phyloP scores from a whole-genome alignment of 2,888 invertebrate genomes.

The Andricus quercusramuli region DNA sequence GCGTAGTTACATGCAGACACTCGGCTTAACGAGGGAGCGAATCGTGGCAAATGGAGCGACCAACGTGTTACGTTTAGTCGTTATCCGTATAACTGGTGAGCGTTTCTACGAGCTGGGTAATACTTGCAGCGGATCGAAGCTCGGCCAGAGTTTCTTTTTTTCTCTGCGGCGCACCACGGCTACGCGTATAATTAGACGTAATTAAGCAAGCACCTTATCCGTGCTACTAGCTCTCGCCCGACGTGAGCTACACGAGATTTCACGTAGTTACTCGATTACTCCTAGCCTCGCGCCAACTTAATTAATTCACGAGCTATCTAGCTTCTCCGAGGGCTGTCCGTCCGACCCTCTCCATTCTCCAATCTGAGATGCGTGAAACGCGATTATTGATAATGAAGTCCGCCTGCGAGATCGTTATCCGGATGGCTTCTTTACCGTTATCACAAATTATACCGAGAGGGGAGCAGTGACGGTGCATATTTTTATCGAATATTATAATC shows the following conservation, averaged over 20 bases:
- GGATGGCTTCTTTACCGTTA: conserved; percentile 40
- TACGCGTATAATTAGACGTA: conserved; percentile 73
- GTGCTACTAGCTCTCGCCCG: conserved; percentile 45
- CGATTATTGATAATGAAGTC: conserved; percentile 41
- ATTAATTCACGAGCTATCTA: conserved; percentile 50
- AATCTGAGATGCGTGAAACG: conserved; percentile 39
- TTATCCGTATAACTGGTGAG: conserved; percentile 41
- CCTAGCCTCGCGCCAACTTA: conserved; percentile 42
- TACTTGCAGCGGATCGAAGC: conserved; percentile 49
- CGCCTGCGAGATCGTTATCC: conserved; percentile 35
- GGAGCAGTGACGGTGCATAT: not conserved
- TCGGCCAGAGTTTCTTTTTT: conserved; percentile 48
- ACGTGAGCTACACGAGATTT: conserved; percentile 46
- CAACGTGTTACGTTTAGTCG: conserved; percentile 43
- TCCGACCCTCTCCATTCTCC: conserved; percentile 38
- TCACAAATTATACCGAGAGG: conserved; percentile 9
- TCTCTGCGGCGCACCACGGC: conserved; percentile 52
- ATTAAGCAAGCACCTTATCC: conserved; percentile 73
- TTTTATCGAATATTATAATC: not conserved
- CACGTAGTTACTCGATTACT: conserved; percentile 42
- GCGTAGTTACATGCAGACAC: conserved; percentile 31
- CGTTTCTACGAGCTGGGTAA: conserved; percentile 42
- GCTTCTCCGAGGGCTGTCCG: conserved; percentile 42
- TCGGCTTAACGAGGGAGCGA: conserved; percentile 55
- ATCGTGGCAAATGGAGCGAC: conserved; percentile 50